Evolutionary conservation across 2,113 vertebrate species (phyloP).

Genomic region (Pangasianodon gigas): DNA sequence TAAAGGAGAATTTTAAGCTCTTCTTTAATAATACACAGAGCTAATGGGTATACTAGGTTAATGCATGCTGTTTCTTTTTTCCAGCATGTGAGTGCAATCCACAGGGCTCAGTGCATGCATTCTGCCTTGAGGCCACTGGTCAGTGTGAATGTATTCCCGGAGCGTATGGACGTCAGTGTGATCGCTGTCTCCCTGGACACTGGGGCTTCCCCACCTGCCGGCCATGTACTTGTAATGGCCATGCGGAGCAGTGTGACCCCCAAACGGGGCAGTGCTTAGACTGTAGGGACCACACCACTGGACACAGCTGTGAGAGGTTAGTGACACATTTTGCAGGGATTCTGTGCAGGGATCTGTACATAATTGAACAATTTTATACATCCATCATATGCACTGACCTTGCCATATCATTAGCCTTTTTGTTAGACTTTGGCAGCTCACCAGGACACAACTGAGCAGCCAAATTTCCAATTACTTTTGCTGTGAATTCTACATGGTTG

Average conservation of each 20-base stretch:
- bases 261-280: conserved; percentile 79
- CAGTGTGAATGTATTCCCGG: conserved; percentile 88
- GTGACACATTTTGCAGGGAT: not conserved
- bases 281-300: conserved; percentile 84
- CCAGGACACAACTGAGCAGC: not conserved
- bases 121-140: conserved; percentile 83
- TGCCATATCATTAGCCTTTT: not conserved
- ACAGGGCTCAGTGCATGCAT: conserved; percentile 80
- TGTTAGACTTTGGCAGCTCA: not conserved
- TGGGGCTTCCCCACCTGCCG: conserved; percentile 94
- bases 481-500: not conserved
- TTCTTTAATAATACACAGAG: too few relatives aligned
- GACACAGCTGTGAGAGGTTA: conserved; percentile 89
- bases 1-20: not conserved
- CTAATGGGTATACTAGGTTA: too few relatives aligned
- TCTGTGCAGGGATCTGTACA: not conserved
- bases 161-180: conserved; percentile 83
- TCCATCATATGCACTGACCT: not conserved
- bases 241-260: conserved; percentile 80
- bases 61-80: not conserved
- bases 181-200: conserved; percentile 84
- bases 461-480: not conserved
- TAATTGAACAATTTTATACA: not conserved
- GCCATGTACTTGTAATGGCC: conserved; percentile 89
- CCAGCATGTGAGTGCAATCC: conserved; percentile 85